Evolutionary conservation across 2,888 invertebrate genomes (phyloP), one percentile per base, ranked within the genome.

Genomic region (Dryomyza anilis): DNA sequence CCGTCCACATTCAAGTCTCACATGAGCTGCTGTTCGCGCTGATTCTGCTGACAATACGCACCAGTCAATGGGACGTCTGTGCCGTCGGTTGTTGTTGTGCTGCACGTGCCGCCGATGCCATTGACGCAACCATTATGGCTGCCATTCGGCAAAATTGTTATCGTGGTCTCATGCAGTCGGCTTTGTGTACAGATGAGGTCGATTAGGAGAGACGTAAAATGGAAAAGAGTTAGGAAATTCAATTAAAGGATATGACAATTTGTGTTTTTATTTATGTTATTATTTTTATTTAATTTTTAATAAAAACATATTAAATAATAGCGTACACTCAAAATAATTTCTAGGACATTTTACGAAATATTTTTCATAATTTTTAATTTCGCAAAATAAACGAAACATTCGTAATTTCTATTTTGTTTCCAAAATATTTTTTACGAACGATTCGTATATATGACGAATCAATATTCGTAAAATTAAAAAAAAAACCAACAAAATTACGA

Each of bases 161-260:
- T 75, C 55, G 76, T 74, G 57, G 77, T 76, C 60, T 77, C 77
- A 50, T 82, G 81, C 48, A 81, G 66, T 27, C 81, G 81, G 63
- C 73, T 77, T 55, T 33, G 16, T 25, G 23, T 14, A 48, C 25
- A 33, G 16, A 53, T 33, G 55, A 50, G n/a, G n/a, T 4, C 19
- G 1, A 7, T 8, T 30, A 30, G 3, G 25, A 33, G 3, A 2
- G 3, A 36, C 10, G 36, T 36, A 2, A 27, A 43, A 21, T n/a
- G 16, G 29, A 25, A 58, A 27, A 6, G 29, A 45, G 21, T 3
- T 14, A 12, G 19, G 30, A 19, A 45, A 16, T 29, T 16, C 27
- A 46, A 46, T 21, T 45, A 29, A 2, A 3, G 19, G n/a, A 29
- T 29, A 29, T 27, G 7, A 33, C 23, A 56, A 36, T 23, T 33